Conservation (phyloP, 2,888 invertebrate species). For the Thelaira solivaga region DNA sequence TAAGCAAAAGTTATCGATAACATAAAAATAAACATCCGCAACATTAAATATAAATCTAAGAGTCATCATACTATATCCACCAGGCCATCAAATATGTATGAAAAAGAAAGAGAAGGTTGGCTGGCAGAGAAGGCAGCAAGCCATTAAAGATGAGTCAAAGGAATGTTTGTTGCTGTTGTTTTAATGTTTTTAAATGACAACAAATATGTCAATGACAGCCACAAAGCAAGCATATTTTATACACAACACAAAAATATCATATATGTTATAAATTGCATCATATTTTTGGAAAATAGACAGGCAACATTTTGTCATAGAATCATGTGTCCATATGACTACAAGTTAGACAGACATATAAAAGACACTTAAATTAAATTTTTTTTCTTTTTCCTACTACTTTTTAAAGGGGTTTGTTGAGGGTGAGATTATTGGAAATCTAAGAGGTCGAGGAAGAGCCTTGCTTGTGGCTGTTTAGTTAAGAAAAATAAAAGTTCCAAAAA, state of each 20-base stretch:
- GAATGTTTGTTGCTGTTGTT: conserved; percentile 29
- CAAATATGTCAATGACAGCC: conserved; percentile 72
- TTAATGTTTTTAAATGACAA: conserved; percentile 73
- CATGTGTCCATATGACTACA: background rate
- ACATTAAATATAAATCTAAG: conserved; percentile 32
- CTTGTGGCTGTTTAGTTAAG: too few species aligned
- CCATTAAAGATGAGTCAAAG: background rate
- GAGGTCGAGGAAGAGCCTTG: too few species aligned
- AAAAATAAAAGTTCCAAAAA: too few species aligned
- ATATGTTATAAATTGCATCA: conserved; percentile 61
- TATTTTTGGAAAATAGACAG: conserved; percentile 45
- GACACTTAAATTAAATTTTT: background rate
- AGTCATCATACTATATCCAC: conserved; percentile 27
- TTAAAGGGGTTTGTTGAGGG: background rate
- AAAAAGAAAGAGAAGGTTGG: background rate
- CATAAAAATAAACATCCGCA: conserved; percentile 38
- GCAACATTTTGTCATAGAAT: background rate
- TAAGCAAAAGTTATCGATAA: conserved; percentile 42
- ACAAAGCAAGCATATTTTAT: conserved; percentile 53
- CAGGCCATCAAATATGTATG: conserved; percentile 18
- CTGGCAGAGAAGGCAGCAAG: too few species aligned
- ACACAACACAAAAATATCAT: conserved; percentile 54
- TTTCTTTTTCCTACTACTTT: background rate
- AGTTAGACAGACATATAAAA: background rate
- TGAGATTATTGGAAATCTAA: background rate